phyloP scores from a whole-genome alignment of 2,797 vertebrate species.

The Poecile montanus region DNA sequence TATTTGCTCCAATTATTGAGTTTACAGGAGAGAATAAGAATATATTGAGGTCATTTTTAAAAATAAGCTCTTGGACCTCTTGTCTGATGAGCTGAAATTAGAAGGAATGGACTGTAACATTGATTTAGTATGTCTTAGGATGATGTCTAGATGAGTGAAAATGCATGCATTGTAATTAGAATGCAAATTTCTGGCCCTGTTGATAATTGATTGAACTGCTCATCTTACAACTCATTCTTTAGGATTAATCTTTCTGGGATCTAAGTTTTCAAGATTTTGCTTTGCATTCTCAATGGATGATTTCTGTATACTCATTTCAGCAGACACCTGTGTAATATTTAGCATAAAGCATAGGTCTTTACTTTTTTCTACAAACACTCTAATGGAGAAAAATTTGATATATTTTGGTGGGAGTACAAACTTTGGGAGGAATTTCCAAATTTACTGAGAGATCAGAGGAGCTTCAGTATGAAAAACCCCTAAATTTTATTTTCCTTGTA shows the following conservation, averaged over 20 bases:
- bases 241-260: not conserved
- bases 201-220: not conserved
- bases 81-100: not conserved
- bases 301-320: not conserved
- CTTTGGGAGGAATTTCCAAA: not conserved
- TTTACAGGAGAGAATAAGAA: not conserved
- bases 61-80: not conserved
- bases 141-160: not conserved
- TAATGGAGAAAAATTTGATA: not conserved
- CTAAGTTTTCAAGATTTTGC: not conserved
- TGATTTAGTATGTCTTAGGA: not conserved
- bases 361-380: not conserved
- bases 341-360: not conserved
- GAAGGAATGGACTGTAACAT: not conserved
- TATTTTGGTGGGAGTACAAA: not conserved
- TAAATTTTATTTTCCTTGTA: not conserved
- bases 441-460: not conserved
- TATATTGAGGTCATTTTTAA: not conserved
- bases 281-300: not conserved
- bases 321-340: not conserved
- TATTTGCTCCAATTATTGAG: not conserved
- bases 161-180: not conserved
- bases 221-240: not conserved
- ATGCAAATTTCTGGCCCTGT: not conserved
- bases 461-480: rapidly evolving